These are phyloP conservation scores for Agrotis ipsilon DNA, from an alignment of 2,888 invertebrate species.

Conservation along the genomic window DNA sequence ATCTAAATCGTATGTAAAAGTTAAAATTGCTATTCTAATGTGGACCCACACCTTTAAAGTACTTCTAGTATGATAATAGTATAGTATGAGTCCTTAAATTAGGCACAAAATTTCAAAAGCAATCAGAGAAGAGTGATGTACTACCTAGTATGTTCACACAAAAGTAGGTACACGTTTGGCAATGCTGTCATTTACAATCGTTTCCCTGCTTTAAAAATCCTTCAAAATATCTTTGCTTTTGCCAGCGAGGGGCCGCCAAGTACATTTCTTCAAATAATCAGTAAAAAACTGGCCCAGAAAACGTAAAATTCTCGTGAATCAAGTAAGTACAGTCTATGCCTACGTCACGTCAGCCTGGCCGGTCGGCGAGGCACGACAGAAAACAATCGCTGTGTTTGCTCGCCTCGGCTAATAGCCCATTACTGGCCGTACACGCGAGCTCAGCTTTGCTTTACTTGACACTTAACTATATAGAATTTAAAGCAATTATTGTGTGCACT, in stretches of 20 bases:
- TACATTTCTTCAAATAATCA: not conserved
- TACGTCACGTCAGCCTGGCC: constrained; percentile 41
- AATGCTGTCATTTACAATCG: too few species aligned
- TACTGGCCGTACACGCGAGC: constrained; percentile 71
- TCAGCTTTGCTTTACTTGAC: constrained; percentile 58
- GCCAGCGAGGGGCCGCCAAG: too few species aligned
- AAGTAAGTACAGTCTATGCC: constrained; percentile 5
- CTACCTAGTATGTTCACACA: too few species aligned
- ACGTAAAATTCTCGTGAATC: constrained; percentile 23
- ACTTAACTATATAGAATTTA: constrained; percentile 58
- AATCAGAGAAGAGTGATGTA: too few species aligned
- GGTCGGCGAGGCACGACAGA: constrained; percentile 68
- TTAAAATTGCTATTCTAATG: too few species aligned
- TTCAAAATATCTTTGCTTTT: too few species aligned
- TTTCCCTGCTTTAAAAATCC: too few species aligned
- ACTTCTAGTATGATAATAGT: too few species aligned
- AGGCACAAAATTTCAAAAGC: not conserved
- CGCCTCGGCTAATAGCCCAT: constrained; percentile 76
- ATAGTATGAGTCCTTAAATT: not conserved
- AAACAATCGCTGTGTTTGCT: constrained; percentile 81
- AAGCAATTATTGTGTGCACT: constrained; percentile 48
- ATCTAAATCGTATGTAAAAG: too few species aligned
- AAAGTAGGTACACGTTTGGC: too few species aligned
- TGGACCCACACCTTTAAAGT: too few species aligned
- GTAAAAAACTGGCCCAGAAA: constrained; percentile 1